Conservation (phyloP, 2,113 vertebrate species). For the Sylvilagus bachmani region DNA sequence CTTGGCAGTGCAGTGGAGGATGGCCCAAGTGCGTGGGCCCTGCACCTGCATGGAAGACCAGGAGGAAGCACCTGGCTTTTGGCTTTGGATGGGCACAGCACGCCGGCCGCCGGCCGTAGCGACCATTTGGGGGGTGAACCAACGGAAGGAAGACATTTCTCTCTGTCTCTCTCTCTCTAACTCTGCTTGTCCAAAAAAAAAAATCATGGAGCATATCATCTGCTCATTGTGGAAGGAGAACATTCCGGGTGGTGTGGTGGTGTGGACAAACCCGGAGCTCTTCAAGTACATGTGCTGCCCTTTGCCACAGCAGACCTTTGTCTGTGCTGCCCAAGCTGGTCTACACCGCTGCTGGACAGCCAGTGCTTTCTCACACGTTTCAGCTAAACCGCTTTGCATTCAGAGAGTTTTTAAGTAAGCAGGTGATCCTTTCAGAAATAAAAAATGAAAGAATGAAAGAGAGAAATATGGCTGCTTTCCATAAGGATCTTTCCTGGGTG, state of each 20-base stretch:
- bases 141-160: too few relatives aligned
- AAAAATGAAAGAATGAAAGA: conserved; percentile 25
- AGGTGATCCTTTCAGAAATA: conserved; percentile 58
- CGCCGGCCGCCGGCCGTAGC: too few relatives aligned
- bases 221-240: conserved; percentile 19
- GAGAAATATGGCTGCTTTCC: background rate
- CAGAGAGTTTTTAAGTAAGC: background rate
- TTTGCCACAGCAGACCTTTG: conserved; percentile 6
- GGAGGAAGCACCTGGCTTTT: too few relatives aligned
- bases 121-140: too few relatives aligned
- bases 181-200: too few relatives aligned
- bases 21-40: too few relatives aligned
- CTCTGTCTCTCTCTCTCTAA: too few relatives aligned
- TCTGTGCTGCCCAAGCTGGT: background rate
- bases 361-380: background rate
- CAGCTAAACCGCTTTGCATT: background rate
- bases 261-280: background rate
- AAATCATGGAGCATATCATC: background rate
- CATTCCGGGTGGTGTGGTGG: background rate
- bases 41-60: too few relatives aligned
- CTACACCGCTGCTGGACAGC: background rate
- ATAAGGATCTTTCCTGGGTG: background rate
- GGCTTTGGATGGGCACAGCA: too few relatives aligned
- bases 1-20: too few relatives aligned
- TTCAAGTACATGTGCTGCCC: background rate